Base-by-base conservation (phyloP, 2,113 vertebrate species). In the Gavialis gangeticus region DNA sequence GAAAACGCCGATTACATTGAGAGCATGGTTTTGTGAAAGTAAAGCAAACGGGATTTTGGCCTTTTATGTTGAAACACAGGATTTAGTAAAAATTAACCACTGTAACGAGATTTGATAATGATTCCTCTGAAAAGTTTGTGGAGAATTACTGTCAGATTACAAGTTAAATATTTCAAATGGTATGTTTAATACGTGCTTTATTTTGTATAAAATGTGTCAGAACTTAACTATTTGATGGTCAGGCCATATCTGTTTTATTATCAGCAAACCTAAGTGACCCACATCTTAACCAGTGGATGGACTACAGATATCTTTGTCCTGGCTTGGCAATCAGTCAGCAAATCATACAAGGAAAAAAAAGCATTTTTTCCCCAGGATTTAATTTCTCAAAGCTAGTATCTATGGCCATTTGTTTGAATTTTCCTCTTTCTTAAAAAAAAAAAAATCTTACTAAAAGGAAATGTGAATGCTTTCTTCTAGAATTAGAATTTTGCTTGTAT, bases 221-320 rank as follows among this genome's bases (percentile, higher is more conserved):
- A 54, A 64, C 22, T 82, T 34, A 67, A 78, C 84, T 81, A 57
- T 55, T 73, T 88, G 25, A 81, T 76, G 79, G 24, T 69, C 30
- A 75, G 59, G 21, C 30, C 80, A 95, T 76, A 92, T 62, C 85
- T 84, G 78, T 24, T 91, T 94, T 91, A 91, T 77, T 86, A 76
- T 79, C 55, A 95, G 76, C 46, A 93, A 34, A 89, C 91, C 76
- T 85, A 69, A 96, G 77, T 93, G 87, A 91, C 93, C 94, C 84
- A 58, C 55, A 16, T 80, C 66, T 63, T 92, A 82, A 76, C 19
- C 86, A 93, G 89, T 80, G 71, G 79, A 88, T 34, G 63, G 64
- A 73, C 87, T 91, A 79, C 87, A 96, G 92, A 88, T 30, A 59
- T 1, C 46, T 28, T 84, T 66, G 46, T 81, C 79, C 88, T 30